Percentiles rank a stretch among this genome's conserved stretches.
These are phyloP conservation scores for Hydractinia echinata DNA, from an alignment of 30 jellyfish, hydroid and myxozoan genomes.

Conservation along the genomic window DNA sequence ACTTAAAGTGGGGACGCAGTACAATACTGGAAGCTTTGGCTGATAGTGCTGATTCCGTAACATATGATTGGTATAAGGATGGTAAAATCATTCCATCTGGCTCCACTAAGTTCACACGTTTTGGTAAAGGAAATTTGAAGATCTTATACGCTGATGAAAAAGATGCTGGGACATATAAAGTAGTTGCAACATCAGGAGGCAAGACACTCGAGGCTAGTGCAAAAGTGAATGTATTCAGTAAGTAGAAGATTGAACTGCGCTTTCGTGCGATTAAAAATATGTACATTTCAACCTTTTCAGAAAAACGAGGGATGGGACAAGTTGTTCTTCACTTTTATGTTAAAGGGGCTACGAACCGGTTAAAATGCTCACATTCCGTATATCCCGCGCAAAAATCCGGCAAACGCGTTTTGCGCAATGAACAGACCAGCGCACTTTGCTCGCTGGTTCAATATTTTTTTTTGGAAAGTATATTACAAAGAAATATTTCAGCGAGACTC, in stretches of 20 bases:
- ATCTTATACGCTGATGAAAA: slow-evolving; percentile 46
- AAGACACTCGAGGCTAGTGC: slow-evolving; percentile 60
- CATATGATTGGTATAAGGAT: slow-evolving; percentile 65
- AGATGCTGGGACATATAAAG: slow-evolving; percentile 65
- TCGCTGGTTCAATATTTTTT: too few relatives aligned
- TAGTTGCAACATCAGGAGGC: slow-evolving; percentile 65
- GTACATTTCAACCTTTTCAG: too few relatives aligned
- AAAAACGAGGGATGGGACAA: too few relatives aligned
- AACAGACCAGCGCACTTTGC: too few relatives aligned
- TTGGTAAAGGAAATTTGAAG: slow-evolving; percentile 66
- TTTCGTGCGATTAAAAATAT: not conserved
- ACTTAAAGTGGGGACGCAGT: slow-evolving; percentile 66
- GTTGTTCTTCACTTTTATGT: too few relatives aligned
- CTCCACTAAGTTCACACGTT: slow-evolving; percentile 36
- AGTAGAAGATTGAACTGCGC: not conserved
- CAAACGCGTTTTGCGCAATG: too few relatives aligned
- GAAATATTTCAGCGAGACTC: too few relatives aligned
- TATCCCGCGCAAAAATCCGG: too few relatives aligned
- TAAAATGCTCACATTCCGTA: too few relatives aligned
- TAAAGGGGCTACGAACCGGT: too few relatives aligned
- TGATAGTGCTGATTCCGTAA: slow-evolving; percentile 66
- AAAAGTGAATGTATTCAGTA: slow-evolving; percentile 54
- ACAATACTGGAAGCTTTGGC: slow-evolving; percentile 78
- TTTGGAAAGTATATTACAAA: too few relatives aligned
- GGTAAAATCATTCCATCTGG: slow-evolving; percentile 36